Base-by-base conservation (phyloP, 2,113 vertebrate species). In the Macquaria australasica region DNA sequence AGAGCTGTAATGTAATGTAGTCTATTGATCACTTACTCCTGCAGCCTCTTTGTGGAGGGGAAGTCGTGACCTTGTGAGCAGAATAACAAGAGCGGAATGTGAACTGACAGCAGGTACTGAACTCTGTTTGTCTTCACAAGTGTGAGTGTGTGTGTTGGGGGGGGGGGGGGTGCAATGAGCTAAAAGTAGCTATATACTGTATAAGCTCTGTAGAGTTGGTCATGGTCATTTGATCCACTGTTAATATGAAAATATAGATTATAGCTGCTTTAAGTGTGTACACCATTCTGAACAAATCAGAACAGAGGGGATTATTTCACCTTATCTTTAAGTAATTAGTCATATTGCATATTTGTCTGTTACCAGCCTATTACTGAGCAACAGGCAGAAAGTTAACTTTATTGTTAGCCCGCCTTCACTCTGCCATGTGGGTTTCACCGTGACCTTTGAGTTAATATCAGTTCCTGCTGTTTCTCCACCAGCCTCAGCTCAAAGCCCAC, bases 361-460 rank as follows among this genome's bases (percentile, higher is more conserved):
- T 31, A 31, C 7, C 16, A 68, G 3, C 12, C 11, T 8, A 34
- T 68, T 58, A 15, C 50, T 25, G 23, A 39, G 43, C n/a, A 68
- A 43, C 18, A 58, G n/a, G 37, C 37, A 53, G 16, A 25, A 23
- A 43, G 25, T 23, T 43, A 41, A 11, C 41, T 66, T 53, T 23
- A 11, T 25, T 71, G 11, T 77, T 4, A 34, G n/a, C n/a, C 28
- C 14, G 23, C 18, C 7, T 48, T 64, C 68, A 28, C 39, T 62
- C 43, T 16, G 20, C 69, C 23, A 2, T 28, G 34, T 41, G 18
- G 43, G 68, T 70, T 70, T 74, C 73, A 45, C 56, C 0, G 0
- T 51, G 73, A 67, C 75, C 79, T 87, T 87, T 31, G 12, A 66
- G 63, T 53, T 79, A 58, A 71, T 75, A 56, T 72, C 14, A 43